Evolutionary conservation across 2,113 vertebrate genomes (phyloP).

Genomic region (Menura novaehollandiae): DNA sequence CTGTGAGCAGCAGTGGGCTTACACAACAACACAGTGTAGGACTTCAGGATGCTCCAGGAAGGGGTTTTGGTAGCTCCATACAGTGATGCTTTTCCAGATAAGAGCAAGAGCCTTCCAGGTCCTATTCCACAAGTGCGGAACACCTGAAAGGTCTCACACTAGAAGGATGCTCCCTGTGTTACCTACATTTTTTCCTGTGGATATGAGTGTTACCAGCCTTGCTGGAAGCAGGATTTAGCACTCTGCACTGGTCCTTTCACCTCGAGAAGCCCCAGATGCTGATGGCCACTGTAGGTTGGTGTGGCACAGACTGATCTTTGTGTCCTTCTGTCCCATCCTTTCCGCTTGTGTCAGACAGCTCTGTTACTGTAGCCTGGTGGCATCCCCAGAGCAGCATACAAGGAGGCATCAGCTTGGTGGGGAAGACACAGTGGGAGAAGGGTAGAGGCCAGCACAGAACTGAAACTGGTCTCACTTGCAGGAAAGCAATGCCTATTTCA

Average conservation of each 20-base stretch:
- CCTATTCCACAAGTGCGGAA: not conserved
- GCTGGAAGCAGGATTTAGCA: not conserved
- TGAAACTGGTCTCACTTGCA: not conserved
- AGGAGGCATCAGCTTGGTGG: not conserved
- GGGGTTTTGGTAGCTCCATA: not conserved
- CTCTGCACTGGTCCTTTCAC: not conserved
- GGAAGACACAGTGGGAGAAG: rapidly evolving
- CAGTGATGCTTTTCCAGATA: not conserved
- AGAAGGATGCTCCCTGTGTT: not conserved
- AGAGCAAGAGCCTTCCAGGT: not conserved
- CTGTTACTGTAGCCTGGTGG: not conserved
- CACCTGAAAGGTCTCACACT: not conserved
- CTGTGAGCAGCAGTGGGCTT: not conserved
- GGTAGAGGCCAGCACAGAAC: not conserved
- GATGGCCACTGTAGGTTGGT: not conserved
- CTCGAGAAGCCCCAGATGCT: not conserved
- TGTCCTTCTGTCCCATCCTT: not conserved
- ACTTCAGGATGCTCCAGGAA: not conserved
- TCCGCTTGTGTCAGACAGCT: not conserved
- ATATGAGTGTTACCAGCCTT: not conserved
- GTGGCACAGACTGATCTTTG: not conserved
- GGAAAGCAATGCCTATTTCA: not conserved
- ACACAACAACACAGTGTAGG: rapidly evolving
- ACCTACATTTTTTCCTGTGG: not conserved
- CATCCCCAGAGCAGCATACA: not conserved